Evolutionary conservation across 2,888 invertebrate species (phyloP).

Genomic region (Dendrolimus houi): DNA sequence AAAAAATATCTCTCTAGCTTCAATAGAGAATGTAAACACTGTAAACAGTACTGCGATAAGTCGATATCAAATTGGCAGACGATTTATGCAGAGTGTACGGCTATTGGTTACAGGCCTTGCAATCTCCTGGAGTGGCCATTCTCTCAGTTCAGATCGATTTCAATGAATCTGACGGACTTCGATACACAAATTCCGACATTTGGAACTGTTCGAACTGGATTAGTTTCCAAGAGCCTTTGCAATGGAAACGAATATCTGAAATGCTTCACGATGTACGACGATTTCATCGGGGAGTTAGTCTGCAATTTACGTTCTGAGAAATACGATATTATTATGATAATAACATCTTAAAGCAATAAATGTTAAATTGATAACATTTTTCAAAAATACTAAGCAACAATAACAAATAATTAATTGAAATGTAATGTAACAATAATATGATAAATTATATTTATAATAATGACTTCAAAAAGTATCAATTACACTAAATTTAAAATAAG

Average conservation of each 20-base stretch:
- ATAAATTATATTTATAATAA: no score
- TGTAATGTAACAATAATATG: no score
- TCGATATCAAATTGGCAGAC: background rate
- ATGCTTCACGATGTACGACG: conserved; percentile 19
- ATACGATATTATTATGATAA: background rate
- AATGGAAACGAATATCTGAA: conserved; percentile 27
- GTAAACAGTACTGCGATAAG: no score
- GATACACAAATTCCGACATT: conserved; percentile 35
- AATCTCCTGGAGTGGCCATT: conserved; percentile 3
- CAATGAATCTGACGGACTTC: conserved; percentile 30
- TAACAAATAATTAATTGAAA: no score
- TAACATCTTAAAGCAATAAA: background rate
- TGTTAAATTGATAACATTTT: background rate
- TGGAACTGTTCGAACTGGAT: conserved; percentile 36
- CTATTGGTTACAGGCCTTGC: conserved; percentile 2
- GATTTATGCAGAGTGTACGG: background rate
- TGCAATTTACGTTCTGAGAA: conserved; percentile 7
- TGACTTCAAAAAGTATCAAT: no score
- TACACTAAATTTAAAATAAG: no score
- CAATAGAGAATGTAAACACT: no score
- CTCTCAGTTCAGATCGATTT: conserved; percentile 23
- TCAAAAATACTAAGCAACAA: background rate
- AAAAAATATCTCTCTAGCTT: no score
- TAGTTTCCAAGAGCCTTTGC: conserved; percentile 32
- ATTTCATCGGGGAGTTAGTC: conserved; percentile 17